Conservation (phyloP, 2,888 invertebrate species). For the Cantharis nigra region DNA sequence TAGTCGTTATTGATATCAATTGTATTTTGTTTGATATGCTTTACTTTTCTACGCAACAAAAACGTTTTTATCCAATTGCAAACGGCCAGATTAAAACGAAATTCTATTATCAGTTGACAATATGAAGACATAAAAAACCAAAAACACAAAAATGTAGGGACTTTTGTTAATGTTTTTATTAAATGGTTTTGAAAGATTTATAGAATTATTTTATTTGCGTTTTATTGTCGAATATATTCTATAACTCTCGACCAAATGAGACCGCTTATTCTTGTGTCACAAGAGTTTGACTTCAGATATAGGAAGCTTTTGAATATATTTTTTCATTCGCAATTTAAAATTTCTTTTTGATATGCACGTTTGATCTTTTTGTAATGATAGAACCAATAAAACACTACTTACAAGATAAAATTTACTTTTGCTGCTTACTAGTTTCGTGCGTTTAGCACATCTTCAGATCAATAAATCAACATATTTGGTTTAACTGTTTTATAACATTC, state of each 20-base stretch:
- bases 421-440: too few species aligned
- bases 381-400: too few species aligned
- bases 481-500: too few species aligned
- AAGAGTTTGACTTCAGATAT: background rate
- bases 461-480: too few species aligned
- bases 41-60: background rate
- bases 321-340: background rate
- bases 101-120: background rate
- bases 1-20: background rate
- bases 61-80: background rate
- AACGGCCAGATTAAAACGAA: background rate
- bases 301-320: background rate
- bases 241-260: background rate
- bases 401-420: too few species aligned
- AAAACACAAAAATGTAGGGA: background rate
- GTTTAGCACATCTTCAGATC: too few species aligned
- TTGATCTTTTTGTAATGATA: background rate
- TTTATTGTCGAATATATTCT: background rate
- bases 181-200: background rate
- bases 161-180: background rate
- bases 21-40: background rate
- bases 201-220: background rate
- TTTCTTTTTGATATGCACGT: background rate
- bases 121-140: background rate
- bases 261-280: background rate